These are phyloP conservation scores for Papilio polytes DNA, from an alignment of 1,140 invertebrate species.

Conservation along the genomic window DNA sequence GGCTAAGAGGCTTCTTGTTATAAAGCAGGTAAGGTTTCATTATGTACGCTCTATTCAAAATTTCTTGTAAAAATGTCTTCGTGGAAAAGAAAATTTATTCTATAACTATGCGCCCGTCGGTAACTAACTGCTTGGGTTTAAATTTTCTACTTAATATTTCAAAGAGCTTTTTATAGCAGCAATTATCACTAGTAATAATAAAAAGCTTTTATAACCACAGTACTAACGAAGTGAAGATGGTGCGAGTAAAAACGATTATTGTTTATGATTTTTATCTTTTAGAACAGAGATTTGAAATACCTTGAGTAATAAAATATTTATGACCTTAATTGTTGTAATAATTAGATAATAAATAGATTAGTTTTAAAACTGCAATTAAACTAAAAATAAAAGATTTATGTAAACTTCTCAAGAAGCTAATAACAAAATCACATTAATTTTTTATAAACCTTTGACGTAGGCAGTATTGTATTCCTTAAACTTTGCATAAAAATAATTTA, in stretches of 20 bases:
- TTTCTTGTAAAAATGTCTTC: constrained; percentile 12
- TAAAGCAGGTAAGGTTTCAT: constrained; percentile 18
- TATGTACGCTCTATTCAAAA: constrained; percentile 10
- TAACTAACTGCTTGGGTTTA: constrained; percentile 2
- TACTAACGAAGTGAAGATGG: background rate
- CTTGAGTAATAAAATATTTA: background rate
- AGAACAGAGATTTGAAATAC: background rate
- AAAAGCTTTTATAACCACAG: background rate
- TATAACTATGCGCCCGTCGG: constrained; percentile 13
- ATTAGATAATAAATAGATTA: background rate
- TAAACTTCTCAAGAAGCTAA: background rate
- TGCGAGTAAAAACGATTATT: background rate
- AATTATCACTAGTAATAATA: constrained; percentile 10
- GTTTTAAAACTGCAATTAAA: background rate
- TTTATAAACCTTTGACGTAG: background rate
- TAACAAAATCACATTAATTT: too few species aligned
- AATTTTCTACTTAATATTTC: constrained; percentile 5
- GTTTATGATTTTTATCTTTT: background rate
- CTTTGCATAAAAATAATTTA: constrained; percentile 6
- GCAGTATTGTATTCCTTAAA: background rate
- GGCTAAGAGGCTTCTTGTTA: constrained; percentile 16
- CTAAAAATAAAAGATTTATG: background rate
- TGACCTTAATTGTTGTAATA: too few species aligned
- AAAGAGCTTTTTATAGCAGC: background rate
- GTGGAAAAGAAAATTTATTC: constrained; percentile 7